Evolutionary conservation across 2,113 vertebrate genomes (phyloP), one percentile per base, ranked within the genome.

Genomic region (Laticauda laticaudata): DNA sequence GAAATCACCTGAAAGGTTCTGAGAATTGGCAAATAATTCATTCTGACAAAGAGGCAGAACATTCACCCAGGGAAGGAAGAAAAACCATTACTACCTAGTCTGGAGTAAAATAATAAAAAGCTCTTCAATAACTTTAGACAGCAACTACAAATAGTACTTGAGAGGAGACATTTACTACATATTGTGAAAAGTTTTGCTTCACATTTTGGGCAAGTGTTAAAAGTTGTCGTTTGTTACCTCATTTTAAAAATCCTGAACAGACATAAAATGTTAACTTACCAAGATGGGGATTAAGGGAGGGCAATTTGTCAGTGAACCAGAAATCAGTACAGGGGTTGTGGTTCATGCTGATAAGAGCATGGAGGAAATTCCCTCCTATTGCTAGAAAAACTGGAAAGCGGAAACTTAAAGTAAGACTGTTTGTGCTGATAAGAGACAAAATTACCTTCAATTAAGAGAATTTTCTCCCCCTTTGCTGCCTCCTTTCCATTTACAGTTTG

Each of bases 331-430:
- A 94, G 94, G 88, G 94, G 95, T 97, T 98, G 97, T 98, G 98
- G 94, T 96, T 98, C 96, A 96, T 95, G 94, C 96, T 97, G 98
- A 98, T 98, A 98, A 98, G 96, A 64, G 69, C 45, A 93, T 94
- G 90, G 93, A 98, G 97, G 97, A 98, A 98, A 98, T 98, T 97
- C 97, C 95, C 92, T 98, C 98, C 97, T 95, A 96, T 94, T 96
- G 94, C 96, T 96, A 96, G 91, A 93, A 91, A 98, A 97, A 95
- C 95, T 97, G 94, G 54, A 94, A 95, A 95, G 93, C 94, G 96
- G 98, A 98, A 97, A 97, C 92, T 7, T 88, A 86, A 92, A 96
- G 93, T 96, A 94, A 96, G 92, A 94, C 95, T 96, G 90, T 23
- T 94, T 93, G 94, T 96, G 94, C 95, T 95, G 95, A 97, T 98